Conservation (phyloP, 2,888 invertebrate genomes). For the Polyploca ridens region DNA sequence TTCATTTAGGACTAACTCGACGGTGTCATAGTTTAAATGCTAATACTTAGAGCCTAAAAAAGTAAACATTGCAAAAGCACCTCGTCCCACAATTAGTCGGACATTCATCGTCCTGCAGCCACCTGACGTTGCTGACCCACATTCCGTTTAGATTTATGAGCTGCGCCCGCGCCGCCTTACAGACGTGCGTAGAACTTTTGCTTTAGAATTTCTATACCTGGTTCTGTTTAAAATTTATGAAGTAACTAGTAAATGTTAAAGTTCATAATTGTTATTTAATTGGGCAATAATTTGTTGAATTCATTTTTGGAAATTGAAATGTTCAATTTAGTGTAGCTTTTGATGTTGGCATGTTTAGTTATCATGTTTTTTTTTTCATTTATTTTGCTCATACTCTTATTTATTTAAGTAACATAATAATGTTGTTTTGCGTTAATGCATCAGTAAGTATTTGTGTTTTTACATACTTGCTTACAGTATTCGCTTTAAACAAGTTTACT, state of each 20-base stretch:
- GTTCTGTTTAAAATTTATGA: slow-evolving; percentile 11
- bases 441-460: not conserved
- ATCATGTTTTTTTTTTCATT: too few relatives aligned
- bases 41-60: not conserved
- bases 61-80: slow-evolving; percentile 9
- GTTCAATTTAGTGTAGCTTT: not conserved
- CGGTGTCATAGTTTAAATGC: not conserved
- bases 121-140: slow-evolving; percentile 53
- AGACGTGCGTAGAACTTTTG: slow-evolving; percentile 10
- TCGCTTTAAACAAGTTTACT: not conserved
- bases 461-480: too few relatives aligned
- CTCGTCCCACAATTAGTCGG: slow-evolving; percentile 40
- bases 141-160: slow-evolving; percentile 55
- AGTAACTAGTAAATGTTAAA: slow-evolving; percentile 1
- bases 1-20: not conserved
- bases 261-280: slow-evolving; percentile 3
- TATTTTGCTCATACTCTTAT: too few relatives aligned
- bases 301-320: not conserved
- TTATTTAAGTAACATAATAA: too few relatives aligned
- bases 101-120: slow-evolving; percentile 33
- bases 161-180: slow-evolving; percentile 25
- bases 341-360: not conserved
- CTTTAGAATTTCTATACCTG: slow-evolving; percentile 20
- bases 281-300: not conserved
- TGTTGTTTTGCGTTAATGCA: too few relatives aligned